Evolutionary conservation across 2,113 vertebrate genomes (phyloP).

Genomic region (Galemys pyrenaicus): DNA sequence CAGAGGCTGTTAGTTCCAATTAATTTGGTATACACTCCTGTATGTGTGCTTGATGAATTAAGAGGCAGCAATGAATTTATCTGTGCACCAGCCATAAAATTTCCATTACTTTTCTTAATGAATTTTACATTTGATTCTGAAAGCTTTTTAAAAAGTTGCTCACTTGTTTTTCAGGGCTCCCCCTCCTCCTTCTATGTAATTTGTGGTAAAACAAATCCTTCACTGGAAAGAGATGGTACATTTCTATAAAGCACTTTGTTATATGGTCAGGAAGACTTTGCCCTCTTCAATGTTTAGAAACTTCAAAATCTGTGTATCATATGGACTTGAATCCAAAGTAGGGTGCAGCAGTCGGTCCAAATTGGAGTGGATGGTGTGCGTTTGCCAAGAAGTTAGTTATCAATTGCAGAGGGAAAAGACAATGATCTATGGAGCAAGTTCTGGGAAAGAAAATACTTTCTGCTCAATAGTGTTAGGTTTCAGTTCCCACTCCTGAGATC

Average conservation of each 20-base stretch:
- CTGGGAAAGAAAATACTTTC: not conserved
- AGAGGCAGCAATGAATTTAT: constrained; percentile 78
- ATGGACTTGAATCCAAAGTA: not conserved
- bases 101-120: constrained; percentile 83
- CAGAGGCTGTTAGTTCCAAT: constrained; percentile 75
- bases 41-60: constrained; percentile 73
- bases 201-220: constrained; percentile 44
- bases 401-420: not conserved
- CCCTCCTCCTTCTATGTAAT: constrained; percentile 42
- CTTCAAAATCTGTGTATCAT: not conserved
- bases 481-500: not conserved
- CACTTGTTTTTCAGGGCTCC: constrained; percentile 69
- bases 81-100: constrained; percentile 82
- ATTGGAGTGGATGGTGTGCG: not conserved
- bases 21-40: constrained; percentile 73
- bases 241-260: constrained; percentile 52
- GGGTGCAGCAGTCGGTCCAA: not conserved
- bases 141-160: constrained; percentile 72
- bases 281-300: not conserved
- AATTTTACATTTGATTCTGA: constrained; percentile 78
- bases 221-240: constrained; percentile 3
- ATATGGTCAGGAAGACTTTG: not conserved
- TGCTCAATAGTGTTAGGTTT: not conserved
- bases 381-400: constrained; percentile 18
- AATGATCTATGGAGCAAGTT: not conserved